Percentiles rank a stretch among this genome's conserved stretches.
phyloP scores from a whole-genome alignment of 1,140 invertebrate genomes.

The Belonocnema kinseyi region DNA sequence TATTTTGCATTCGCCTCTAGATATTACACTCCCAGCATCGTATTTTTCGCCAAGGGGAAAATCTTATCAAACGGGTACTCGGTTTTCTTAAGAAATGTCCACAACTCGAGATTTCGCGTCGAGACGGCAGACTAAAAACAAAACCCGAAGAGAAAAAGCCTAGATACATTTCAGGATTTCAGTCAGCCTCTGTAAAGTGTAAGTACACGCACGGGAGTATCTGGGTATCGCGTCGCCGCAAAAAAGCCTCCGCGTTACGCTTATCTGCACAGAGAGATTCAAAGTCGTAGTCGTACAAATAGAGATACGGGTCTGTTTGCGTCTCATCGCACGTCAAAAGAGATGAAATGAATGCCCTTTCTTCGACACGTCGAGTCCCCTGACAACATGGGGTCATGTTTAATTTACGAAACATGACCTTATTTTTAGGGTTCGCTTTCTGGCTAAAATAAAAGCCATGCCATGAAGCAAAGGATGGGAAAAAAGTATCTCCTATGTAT shows the following conservation, averaged over 20 bases:
- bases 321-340: conserved; percentile 70
- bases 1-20: conserved; percentile 11
- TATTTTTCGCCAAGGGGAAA: conserved; percentile 20
- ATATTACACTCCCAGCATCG: neutral
- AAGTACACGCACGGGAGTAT: neutral
- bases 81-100: conserved; percentile 28
- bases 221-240: conserved; percentile 20
- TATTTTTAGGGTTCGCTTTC: conserved; percentile 13
- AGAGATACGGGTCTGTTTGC: conserved; percentile 70
- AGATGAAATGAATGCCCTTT: conserved; percentile 67
- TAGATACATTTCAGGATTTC: conserved; percentile 12
- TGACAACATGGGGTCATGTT: conserved; percentile 40
- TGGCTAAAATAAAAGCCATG: neutral
- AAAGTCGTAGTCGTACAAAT: conserved; percentile 71
- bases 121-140: conserved; percentile 5
- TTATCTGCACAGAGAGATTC: conserved; percentile 70
- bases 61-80: conserved; percentile 21
- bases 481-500: neutral
- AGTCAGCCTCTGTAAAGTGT: neutral
- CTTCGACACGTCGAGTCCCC: conserved; percentile 47
- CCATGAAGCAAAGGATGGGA: conserved; percentile 30
- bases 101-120: conserved; percentile 1
- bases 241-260: conserved; percentile 55
- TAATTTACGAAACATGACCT: conserved; percentile 42
- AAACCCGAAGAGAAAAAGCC: neutral